Evolutionary conservation across 2,797 vertebrate genomes (phyloP).

Genomic region (Mormyrus hasselquistii): DNA sequence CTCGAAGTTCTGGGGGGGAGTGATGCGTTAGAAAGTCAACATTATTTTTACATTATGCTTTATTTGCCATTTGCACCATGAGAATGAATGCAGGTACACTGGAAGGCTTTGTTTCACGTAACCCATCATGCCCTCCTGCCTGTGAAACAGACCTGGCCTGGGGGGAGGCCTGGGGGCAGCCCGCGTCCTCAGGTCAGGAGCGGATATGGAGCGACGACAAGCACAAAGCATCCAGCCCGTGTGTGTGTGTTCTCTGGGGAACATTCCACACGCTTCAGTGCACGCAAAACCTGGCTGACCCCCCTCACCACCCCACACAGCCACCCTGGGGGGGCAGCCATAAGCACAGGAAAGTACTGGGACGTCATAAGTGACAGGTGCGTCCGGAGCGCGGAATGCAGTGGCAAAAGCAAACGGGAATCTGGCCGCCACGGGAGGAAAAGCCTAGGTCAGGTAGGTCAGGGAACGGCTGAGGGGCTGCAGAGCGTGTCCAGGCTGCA

Average conservation of each 20-base stretch:
- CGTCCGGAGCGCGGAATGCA: background rate
- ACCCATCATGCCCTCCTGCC: background rate
- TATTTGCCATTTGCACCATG: background rate
- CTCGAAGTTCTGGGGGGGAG: constrained; percentile 80
- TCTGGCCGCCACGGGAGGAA: background rate
- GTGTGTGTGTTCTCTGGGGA: background rate
- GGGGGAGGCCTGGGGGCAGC: background rate
- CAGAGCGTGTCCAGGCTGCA: background rate
- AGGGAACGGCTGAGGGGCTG: background rate
- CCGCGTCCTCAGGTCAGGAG: background rate
- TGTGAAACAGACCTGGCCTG: background rate
- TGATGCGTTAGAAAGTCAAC: background rate
- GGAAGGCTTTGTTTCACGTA: background rate
- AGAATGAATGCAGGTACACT: background rate
- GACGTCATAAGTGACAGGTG: no score
- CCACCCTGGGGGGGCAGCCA: background rate
- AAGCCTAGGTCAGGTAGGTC: background rate
- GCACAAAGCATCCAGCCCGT: background rate
- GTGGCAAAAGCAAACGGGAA: background rate
- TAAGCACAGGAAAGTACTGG: no score
- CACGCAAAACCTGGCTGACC: background rate
- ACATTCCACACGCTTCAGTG: background rate
- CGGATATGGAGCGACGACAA: background rate
- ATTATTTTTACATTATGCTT: background rate
- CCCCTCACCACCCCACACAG: no score